These are phyloP conservation scores for Chouioia cunea DNA, from an alignment of 2,888 invertebrate species.

Conservation along the genomic window DNA sequence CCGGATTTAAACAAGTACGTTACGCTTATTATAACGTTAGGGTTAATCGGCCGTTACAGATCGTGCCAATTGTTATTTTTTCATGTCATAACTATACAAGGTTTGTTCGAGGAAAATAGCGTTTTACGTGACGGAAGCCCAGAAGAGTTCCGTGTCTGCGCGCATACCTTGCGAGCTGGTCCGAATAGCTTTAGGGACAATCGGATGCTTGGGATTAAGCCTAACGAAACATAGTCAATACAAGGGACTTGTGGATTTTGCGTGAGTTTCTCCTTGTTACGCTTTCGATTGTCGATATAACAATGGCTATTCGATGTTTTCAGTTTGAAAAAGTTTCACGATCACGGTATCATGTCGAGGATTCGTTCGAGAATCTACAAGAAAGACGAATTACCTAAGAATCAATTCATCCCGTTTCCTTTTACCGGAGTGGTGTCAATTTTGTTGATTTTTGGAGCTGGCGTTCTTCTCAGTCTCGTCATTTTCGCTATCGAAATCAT, in stretches of 20 bases:
- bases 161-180: slow-evolving; percentile 52
- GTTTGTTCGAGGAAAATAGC: slow-evolving; percentile 46
- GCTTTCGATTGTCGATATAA: background rate
- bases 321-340: slow-evolving; percentile 50
- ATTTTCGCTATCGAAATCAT: slow-evolving; percentile 42
- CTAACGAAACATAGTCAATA: slow-evolving; percentile 53
- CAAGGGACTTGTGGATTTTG: slow-evolving; percentile 54
- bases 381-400: background rate
- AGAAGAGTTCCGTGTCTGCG: slow-evolving; percentile 31
- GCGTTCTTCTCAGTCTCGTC: slow-evolving; percentile 30
- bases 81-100: too few species aligned
- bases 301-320: slow-evolving; percentile 18
- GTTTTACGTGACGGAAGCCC: slow-evolving; percentile 45
- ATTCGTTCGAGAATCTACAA: background rate
- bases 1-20: slow-evolving; percentile 44
- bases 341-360: slow-evolving; percentile 39
- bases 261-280: slow-evolving; percentile 52
- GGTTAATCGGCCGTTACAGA: too few species aligned
- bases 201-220: slow-evolving; percentile 53
- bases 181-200: slow-evolving; percentile 46
- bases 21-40: too few species aligned
- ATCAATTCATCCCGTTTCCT: slow-evolving; percentile 31
- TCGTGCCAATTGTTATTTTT: too few species aligned
- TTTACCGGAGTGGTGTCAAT: slow-evolving; percentile 40
- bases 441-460: slow-evolving; percentile 37